A percentile compares a stretch with the other conserved stretches of the same genome.
These are phyloP conservation scores for Mythimna vitellina DNA, from an alignment of 2,888 invertebrate genomes.

Conservation along the genomic window DNA sequence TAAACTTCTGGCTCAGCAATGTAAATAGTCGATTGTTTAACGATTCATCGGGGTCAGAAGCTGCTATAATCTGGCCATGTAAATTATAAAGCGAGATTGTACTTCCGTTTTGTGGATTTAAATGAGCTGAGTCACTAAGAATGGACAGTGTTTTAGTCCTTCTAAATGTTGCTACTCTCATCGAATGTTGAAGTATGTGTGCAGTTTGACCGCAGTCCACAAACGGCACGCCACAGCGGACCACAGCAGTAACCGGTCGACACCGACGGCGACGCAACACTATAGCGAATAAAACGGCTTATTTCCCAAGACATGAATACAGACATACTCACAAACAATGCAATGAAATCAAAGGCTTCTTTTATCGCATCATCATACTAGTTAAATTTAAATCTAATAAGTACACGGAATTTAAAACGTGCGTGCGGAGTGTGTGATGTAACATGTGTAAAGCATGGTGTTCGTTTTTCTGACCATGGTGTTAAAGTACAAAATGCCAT, in stretches of 20 bases:
- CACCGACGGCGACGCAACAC: conserved; percentile 45
- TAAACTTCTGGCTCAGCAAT: conserved; percentile 59
- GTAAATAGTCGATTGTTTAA: conserved; percentile 61
- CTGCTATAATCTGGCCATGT: conserved; percentile 37
- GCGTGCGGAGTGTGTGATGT: conserved; percentile 17
- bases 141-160: conserved; percentile 37
- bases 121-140: conserved; percentile 50
- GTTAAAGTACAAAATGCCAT: conserved; percentile 25
- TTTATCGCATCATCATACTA: conserved; percentile 31
- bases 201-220: conserved; percentile 76
- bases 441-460: conserved; percentile 14
- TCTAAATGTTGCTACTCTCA: conserved; percentile 56
- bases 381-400: conserved; percentile 19
- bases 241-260: conserved; percentile 65
- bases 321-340: conserved; percentile 45
- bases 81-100: conserved; percentile 30
- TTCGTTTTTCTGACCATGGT: conserved; percentile 33
- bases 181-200: conserved; percentile 70
- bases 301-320: conserved; percentile 59
- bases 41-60: conserved; percentile 66
- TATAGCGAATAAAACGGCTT: conserved; percentile 60
- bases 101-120: conserved; percentile 50
- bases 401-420: conserved; percentile 5
- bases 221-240: conserved; percentile 73
- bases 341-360: conserved; percentile 42